phyloP scores from a whole-genome alignment of 2,797 vertebrate species.

The Chromobotia macracanthus region DNA sequence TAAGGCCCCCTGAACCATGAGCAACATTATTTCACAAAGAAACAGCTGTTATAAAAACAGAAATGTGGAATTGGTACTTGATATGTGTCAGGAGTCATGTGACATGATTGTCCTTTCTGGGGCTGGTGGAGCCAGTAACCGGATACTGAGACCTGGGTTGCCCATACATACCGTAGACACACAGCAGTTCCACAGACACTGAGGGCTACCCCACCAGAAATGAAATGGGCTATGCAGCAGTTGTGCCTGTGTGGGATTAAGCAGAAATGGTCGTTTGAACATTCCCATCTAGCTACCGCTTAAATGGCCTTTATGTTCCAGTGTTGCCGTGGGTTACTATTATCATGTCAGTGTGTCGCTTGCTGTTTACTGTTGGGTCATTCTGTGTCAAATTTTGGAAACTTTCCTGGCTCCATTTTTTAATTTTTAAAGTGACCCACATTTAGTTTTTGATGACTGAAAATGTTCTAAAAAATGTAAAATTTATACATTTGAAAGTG shows the following conservation, averaged over 20 bases:
- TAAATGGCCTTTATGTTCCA: conserved; percentile 37
- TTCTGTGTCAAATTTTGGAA: too few relatives aligned
- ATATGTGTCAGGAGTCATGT: conserved; percentile 21
- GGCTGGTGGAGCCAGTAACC: conserved; percentile 2
- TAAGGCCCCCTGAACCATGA: not conserved
- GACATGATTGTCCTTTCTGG: conserved; percentile 14
- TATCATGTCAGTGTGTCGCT: not conserved
- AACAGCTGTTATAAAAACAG: conserved; percentile 18
- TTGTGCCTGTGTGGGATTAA: conserved; percentile 35
- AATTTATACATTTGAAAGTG: too few relatives aligned
- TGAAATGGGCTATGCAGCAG: not conserved
- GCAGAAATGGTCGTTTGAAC: not conserved
- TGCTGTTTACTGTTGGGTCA: not conserved
- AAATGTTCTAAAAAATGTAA: too few relatives aligned
- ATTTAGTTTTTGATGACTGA: too few relatives aligned
- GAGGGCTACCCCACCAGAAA: not conserved
- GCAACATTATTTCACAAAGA: conserved; percentile 1
- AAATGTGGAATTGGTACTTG: conserved; percentile 25
- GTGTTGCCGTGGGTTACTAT: conserved; percentile 20
- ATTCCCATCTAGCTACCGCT: conserved; percentile 22
- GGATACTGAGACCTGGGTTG: conserved; percentile 14
- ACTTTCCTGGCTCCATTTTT: too few relatives aligned
- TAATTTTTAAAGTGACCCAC: too few relatives aligned
- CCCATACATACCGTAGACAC: not conserved
- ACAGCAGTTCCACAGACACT: conserved; percentile 5